These are phyloP conservation scores for Luperina nickerlii DNA, from an alignment of 2,888 invertebrate species.

Conservation along the genomic window DNA sequence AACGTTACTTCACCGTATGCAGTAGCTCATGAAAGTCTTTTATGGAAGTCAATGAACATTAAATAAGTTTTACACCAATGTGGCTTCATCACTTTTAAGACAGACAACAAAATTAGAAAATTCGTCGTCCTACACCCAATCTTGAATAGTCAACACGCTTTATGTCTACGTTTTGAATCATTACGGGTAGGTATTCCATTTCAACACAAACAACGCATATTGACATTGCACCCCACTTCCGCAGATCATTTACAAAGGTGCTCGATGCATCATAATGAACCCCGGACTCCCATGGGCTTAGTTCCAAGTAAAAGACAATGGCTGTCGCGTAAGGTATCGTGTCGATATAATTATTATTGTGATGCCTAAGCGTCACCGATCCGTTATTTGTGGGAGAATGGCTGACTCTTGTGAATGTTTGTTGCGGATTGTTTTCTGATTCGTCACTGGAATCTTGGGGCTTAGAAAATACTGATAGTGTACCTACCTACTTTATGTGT, in stretches of 20 bases:
- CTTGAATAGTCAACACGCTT: neutral
- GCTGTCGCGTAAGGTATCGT: slow-evolving; percentile 45
- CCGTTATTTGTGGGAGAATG: slow-evolving; percentile 56
- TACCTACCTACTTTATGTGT: neutral
- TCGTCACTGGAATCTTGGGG: neutral
- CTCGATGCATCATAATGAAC: slow-evolving; percentile 52
- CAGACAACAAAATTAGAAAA: neutral
- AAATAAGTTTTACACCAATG: neutral
- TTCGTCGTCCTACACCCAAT: too few species aligned
- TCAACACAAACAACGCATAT: slow-evolving; percentile 12
- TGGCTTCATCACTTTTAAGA: neutral
- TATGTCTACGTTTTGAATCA: neutral
- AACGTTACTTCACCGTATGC: neutral
- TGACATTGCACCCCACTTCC: slow-evolving; percentile 56
- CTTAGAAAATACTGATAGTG: neutral
- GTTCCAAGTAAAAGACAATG: slow-evolving; percentile 65
- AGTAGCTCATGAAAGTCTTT: neutral
- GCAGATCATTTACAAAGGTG: slow-evolving; percentile 44
- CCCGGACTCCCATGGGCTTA: slow-evolving; percentile 56
- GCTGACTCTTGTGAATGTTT: slow-evolving; percentile 41
- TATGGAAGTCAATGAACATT: neutral
- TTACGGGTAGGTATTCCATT: neutral
- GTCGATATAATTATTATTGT: slow-evolving; percentile 59
- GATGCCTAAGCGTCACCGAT: slow-evolving; percentile 49
- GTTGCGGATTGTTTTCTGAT: slow-evolving; percentile 10